These are phyloP conservation scores for Labroides dimidiatus DNA, from an alignment of 2,797 vertebrate genomes.

Conservation along the genomic window DNA sequence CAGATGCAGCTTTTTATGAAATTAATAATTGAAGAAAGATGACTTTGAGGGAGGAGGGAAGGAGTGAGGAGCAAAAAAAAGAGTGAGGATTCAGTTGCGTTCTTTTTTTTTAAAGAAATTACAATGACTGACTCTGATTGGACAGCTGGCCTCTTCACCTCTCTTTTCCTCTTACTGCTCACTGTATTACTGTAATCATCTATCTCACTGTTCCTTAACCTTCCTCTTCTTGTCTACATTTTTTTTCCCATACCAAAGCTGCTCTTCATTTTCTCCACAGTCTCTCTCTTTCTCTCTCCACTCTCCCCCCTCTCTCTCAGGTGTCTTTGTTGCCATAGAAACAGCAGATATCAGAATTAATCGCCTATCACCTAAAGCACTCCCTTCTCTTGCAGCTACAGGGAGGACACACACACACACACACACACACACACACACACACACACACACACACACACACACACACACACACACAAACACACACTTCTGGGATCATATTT, in stretches of 20 bases:
- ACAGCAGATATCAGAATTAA: conserved; percentile 64
- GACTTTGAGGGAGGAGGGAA: conserved; percentile 36
- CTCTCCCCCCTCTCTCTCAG: conserved; percentile 18
- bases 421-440: background rate
- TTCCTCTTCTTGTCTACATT: conserved; percentile 15
- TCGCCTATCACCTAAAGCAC: conserved; percentile 42
- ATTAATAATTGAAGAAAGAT: conserved; percentile 84
- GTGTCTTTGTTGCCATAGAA: conserved; percentile 72
- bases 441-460: background rate
- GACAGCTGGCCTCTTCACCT: background rate
- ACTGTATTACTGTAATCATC: conserved; percentile 2
- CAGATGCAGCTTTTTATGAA: conserved; percentile 83
- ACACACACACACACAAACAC: no score
- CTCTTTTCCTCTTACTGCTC: background rate
- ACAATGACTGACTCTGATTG: conserved; percentile 29
- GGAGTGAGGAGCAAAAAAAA: conserved; percentile 13
- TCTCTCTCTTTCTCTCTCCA: background rate
- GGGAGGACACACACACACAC: background rate
- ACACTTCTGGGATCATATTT: background rate
- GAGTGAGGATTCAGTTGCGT: background rate
- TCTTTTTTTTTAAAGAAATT: conserved; percentile 9
- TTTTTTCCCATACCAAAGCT: conserved; percentile 31
- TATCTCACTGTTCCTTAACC: conserved; percentile 3
- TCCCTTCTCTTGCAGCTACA: conserved; percentile 19
- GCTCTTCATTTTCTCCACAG: conserved; percentile 18